Base-by-base conservation (phyloP, 2,888 invertebrate species). In the Erebia epiphron region DNA sequence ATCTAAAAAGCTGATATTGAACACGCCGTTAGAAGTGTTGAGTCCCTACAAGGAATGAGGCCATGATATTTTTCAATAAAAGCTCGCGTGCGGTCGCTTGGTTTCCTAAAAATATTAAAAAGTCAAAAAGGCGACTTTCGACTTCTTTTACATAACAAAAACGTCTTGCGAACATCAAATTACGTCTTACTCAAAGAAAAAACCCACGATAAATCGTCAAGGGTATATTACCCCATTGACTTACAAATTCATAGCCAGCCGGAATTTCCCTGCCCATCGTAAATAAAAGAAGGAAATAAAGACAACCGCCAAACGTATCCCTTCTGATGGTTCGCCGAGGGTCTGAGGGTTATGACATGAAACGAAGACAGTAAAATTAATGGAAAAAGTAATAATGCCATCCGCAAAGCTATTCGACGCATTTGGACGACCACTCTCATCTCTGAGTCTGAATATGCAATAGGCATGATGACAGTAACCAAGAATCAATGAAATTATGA, bases 211-310 rank as follows among this genome's bases (percentile, higher is more conserved):
- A 46, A 46, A 49, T 46, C 62, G 46, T 62, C 49, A 49, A 62
- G 46, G 16, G 18, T 14, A 49, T 46, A 18, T 41, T 41, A 57
- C 62, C 46, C 21, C 62, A 62, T 49, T 62, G 46, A 62, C 46
- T 62, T 62, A 62, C 62, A 62, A 62, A 62, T 62, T 62, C 62
- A 62, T 62, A 62, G 62, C 62, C 8, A 14, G 14, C 49, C 62
- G 46, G 46, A 49, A 49, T 49, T 49, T 26, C 11, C 43, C 43
- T 11, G 43, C 35, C 35, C 21, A 46, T 18, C 56, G 41, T 66
- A 66, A 66, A 66, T 65, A 57, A 41, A 63, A 56, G 52, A 21
- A 66, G 46, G 56, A 49, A 43, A 66, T 65, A 65, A 65, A 41
- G 35, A 13, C 65, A 7, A 26, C 63, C 50, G 50, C 21, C 21